Conservation (phyloP, 2,113 vertebrate genomes). For the Panthera leo region DNA sequence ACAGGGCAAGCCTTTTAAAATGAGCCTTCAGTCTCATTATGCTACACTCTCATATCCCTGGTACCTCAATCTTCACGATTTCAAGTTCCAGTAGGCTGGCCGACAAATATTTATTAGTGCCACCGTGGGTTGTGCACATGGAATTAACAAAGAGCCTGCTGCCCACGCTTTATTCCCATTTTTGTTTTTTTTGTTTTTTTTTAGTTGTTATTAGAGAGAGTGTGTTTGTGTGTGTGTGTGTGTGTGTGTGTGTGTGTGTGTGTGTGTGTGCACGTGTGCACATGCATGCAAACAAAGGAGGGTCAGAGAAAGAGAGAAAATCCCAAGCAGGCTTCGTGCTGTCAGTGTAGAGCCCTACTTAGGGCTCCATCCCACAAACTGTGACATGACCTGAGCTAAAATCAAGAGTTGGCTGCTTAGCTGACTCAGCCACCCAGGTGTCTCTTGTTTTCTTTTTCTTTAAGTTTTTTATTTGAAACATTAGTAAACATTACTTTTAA, state of each 20-base stretch:
- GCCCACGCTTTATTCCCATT: not conserved
- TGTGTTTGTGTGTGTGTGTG: no score
- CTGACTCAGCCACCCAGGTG: no score
- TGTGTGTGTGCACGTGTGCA: accelerated
- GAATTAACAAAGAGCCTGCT: not conserved
- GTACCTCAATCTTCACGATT: not conserved
- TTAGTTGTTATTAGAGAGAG: not conserved
- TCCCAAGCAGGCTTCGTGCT: no score
- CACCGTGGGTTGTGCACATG: not conserved
- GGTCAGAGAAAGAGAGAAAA: no score
- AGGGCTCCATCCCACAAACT: no score
- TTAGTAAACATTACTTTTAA: not conserved
- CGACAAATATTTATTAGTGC: not conserved
- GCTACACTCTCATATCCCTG: no score
- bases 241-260: no score
- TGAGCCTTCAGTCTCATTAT: not conserved
- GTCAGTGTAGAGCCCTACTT: no score
- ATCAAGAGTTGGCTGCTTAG: no score
- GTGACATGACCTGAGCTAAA: no score
- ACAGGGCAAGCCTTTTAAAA: not conserved
- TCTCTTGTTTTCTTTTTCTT: not conserved
- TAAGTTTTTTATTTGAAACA: not conserved
- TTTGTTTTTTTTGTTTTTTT: not conserved
- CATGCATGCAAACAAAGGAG: no score
- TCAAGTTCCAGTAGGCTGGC: not conserved